These are phyloP conservation scores for Hestina assimilis DNA, from an alignment of 1,140 invertebrate genomes.

Conservation along the genomic window DNA sequence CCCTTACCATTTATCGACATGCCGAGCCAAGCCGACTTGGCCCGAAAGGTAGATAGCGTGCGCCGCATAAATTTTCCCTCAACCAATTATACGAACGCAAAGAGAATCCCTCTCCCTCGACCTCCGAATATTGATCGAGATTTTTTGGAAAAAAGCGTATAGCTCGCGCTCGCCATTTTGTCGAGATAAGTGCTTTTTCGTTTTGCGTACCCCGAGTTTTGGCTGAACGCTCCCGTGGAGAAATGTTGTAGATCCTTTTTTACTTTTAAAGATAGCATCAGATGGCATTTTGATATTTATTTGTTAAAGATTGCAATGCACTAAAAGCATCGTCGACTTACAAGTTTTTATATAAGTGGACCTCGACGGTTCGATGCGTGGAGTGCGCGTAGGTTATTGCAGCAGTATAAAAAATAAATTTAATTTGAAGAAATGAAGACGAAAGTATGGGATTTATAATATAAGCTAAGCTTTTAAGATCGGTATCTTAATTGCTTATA, in stretches of 20 bases:
- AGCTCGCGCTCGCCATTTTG: constrained; percentile 56
- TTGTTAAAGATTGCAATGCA: constrained; percentile 9
- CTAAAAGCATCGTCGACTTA: constrained; percentile 11
- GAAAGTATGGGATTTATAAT: too few species aligned
- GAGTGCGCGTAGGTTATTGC: constrained; percentile 1
- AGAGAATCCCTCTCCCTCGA: constrained; percentile 45
- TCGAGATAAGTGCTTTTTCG: constrained; percentile 59
- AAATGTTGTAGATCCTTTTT: constrained; percentile 37
- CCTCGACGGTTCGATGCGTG: not conserved
- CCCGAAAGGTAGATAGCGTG: constrained; percentile 51
- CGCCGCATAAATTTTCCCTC: constrained; percentile 59
- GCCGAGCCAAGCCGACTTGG: constrained; percentile 40
- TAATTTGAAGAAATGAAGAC: not conserved
- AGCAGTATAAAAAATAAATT: not conserved
- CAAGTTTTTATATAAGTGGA: constrained; percentile 16
- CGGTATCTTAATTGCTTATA: too few species aligned
- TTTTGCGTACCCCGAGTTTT: constrained; percentile 52
- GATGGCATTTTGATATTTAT: constrained; percentile 22
- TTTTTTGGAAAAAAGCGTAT: constrained; percentile 63
- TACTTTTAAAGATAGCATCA: constrained; percentile 36
- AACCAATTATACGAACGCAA: constrained; percentile 64
- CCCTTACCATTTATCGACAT: constrained; percentile 48
- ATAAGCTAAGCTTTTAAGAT: too few species aligned
- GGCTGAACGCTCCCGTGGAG: constrained; percentile 46
- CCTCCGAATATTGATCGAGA: constrained; percentile 70